phyloP scores from a whole-genome alignment of 2,797 vertebrate genomes.

The Crypturellus tataupa region DNA sequence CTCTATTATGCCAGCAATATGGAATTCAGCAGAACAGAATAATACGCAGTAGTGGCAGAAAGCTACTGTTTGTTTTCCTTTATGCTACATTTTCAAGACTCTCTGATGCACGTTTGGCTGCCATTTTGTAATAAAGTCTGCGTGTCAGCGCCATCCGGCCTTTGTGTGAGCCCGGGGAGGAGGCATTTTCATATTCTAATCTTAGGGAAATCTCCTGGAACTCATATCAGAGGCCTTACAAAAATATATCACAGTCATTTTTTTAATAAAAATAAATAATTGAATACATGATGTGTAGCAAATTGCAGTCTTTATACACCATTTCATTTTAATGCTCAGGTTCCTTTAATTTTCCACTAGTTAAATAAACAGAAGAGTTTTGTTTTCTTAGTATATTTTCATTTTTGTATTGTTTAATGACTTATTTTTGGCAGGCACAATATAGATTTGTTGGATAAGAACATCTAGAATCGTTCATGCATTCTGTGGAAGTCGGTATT shows the following conservation, averaged over 20 bases:
- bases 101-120: not conserved
- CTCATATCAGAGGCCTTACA: not conserved
- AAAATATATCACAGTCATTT: not conserved
- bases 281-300: not conserved
- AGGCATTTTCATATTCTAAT: not conserved
- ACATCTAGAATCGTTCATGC: not conserved
- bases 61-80: not conserved
- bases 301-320: not conserved
- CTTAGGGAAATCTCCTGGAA: not conserved
- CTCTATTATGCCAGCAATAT: not conserved
- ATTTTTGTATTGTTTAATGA: not conserved
- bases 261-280: not conserved
- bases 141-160: not conserved
- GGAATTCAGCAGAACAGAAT: not conserved
- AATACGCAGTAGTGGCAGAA: not conserved
- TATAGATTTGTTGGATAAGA: not conserved
- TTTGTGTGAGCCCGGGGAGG: not conserved
- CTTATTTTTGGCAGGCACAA: not conserved
- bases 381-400: not conserved
- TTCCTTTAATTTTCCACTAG: not conserved
- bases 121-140: not conserved
- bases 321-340: not conserved
- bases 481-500: slow-evolving; percentile 6
- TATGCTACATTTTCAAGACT: not conserved
- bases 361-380: not conserved